Conservation (phyloP, 2,888 invertebrate species). For the Craniophora ligustri region DNA sequence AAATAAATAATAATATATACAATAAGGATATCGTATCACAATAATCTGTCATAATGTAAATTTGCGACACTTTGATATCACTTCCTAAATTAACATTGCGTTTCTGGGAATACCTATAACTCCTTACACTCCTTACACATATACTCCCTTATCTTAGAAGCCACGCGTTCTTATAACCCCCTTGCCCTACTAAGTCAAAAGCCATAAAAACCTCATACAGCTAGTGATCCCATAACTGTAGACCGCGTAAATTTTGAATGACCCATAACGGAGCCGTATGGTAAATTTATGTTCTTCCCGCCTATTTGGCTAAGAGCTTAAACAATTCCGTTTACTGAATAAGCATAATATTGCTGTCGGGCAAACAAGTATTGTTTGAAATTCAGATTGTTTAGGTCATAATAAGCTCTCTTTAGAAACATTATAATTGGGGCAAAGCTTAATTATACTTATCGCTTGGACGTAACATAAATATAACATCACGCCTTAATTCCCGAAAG, state of each 20-base stretch:
- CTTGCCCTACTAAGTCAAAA: conserved; percentile 3
- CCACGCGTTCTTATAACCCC: conserved; percentile 2
- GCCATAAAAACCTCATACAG: conserved; percentile 51
- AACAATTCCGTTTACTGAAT: conserved; percentile 41
- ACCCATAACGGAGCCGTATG: conserved; percentile 51
- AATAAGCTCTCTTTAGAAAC: too few relatives aligned
- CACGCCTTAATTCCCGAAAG: too few relatives aligned
- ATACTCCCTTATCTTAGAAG: conserved; percentile 23
- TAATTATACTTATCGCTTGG: too few relatives aligned
- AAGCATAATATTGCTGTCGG: conserved; percentile 23
- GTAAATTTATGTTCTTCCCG: conserved; percentile 46
- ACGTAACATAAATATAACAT: too few relatives aligned
- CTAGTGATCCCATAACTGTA: conserved; percentile 48
- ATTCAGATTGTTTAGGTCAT: background rate
- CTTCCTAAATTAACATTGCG: background rate
- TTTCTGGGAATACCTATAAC: background rate
- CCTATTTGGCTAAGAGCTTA: conserved; percentile 53
- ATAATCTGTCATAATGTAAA: too few relatives aligned
- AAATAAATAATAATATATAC: too few relatives aligned
- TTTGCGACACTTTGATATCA: too few relatives aligned
- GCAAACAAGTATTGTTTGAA: conserved; percentile 20
- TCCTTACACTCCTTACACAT: too few relatives aligned
- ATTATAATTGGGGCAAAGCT: too few relatives aligned
- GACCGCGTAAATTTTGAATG: conserved; percentile 55
- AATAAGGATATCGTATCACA: too few relatives aligned